phyloP scores from a whole-genome alignment of 2,797 vertebrate genomes.

The Coilia nasus region DNA sequence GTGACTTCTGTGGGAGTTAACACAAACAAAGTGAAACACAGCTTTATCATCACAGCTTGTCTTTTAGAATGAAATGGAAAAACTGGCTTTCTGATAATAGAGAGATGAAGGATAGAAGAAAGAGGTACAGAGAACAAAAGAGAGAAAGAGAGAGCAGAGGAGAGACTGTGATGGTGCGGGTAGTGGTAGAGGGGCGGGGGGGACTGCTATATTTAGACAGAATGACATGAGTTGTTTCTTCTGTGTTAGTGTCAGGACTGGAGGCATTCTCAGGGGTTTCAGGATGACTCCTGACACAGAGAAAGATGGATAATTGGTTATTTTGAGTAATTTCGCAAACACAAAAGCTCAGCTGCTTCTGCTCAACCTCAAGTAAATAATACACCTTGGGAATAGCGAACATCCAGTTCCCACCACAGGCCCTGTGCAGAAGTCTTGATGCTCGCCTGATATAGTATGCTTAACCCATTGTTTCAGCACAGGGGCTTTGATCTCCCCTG shows the following conservation, averaged over 20 bases:
- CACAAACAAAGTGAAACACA: neutral
- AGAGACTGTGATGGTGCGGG: neutral
- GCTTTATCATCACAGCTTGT: neutral
- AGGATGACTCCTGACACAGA: conserved; percentile 67
- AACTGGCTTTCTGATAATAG: neutral
- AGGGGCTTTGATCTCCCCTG: conserved; percentile 51
- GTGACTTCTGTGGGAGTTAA: neutral
- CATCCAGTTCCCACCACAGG: conserved; percentile 19
- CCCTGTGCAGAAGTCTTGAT: conserved; percentile 41
- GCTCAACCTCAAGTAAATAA: conserved; percentile 77
- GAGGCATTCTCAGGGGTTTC: conserved; percentile 70
- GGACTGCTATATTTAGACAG: conserved; percentile 71
- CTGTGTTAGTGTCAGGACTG: conserved; percentile 72
- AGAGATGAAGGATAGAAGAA: neutral
- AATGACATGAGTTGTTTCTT: conserved; percentile 68
- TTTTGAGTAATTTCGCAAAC: conserved; percentile 79
- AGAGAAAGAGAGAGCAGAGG: neutral
- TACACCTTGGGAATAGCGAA: conserved; percentile 68
- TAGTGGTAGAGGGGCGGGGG: conserved; percentile 35
- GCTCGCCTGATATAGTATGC: conserved; percentile 60
- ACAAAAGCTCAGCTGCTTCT: conserved; percentile 74
- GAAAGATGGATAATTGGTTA: conserved; percentile 81
- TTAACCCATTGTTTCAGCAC: conserved; percentile 54
- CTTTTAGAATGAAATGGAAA: conserved; percentile 12
- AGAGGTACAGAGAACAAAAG: neutral